Evolutionary conservation across 2,113 vertebrate species (phyloP).

Genomic region (Herpetotheres cachinnans): DNA sequence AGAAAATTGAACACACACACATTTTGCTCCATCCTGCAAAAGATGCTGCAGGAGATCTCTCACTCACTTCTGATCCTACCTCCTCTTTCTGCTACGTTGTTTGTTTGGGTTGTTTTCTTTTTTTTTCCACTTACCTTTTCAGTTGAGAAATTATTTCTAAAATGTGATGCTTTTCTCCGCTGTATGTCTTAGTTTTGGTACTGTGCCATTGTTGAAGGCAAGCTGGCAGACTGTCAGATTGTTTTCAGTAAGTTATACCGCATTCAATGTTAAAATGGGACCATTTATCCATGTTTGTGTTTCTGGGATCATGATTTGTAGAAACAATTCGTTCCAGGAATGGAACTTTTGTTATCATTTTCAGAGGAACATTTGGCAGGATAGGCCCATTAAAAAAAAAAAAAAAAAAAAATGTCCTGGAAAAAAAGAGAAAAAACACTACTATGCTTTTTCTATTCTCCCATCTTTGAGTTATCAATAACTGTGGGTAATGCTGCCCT

Average conservation of each 20-base stretch:
- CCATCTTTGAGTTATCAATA: neutral
- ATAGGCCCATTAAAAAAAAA: neutral
- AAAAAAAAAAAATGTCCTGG: neutral
- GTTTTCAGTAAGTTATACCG: conserved; percentile 58
- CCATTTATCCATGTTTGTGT: conserved; percentile 67
- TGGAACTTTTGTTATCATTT: conserved; percentile 60
- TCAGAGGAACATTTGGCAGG: conserved; percentile 49
- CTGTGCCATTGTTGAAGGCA: conserved; percentile 56
- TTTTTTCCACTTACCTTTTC: conserved; percentile 2
- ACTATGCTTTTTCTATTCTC: neutral
- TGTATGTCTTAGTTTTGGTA: conserved; percentile 27
- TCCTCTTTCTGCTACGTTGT: neutral
- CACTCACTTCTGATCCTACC: neutral
- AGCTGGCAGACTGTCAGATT: conserved; percentile 63
- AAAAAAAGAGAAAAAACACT: neutral
- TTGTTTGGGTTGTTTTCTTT: neutral
- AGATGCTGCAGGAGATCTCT: neutral
- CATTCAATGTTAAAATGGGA: conserved; percentile 56
- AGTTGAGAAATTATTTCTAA: neutral
- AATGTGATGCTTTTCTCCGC: neutral
- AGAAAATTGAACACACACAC: neutral
- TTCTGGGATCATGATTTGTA: conserved; percentile 57
- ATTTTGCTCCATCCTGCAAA: neutral
- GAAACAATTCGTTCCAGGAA: conserved; percentile 62
- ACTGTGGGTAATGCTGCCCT: neutral